Conservation (phyloP, 2,797 vertebrate genomes). For the Taeniopygia guttata region DNA sequence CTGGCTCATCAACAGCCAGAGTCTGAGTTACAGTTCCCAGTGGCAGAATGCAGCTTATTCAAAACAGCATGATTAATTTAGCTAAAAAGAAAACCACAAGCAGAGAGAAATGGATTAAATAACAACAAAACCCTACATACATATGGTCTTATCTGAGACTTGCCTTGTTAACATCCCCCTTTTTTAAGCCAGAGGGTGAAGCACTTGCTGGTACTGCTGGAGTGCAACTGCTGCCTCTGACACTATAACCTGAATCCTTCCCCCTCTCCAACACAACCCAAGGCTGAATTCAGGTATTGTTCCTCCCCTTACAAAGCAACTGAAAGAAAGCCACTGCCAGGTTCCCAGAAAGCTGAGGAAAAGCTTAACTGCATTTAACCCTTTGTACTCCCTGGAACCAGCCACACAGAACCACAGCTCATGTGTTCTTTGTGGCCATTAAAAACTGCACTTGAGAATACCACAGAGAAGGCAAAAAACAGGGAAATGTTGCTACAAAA, state of each 20-base stretch:
- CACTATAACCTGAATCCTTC: constrained; percentile 46
- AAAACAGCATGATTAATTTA: constrained; percentile 53
- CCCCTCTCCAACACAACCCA: constrained; percentile 6
- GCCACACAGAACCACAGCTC: background rate
- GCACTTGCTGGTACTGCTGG: background rate
- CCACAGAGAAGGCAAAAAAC: background rate
- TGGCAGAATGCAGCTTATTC: constrained; percentile 40
- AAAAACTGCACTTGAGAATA: background rate
- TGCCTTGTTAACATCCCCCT: constrained; percentile 58
- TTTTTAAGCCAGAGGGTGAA: constrained; percentile 31
- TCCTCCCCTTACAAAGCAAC: constrained; percentile 31
- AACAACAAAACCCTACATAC: constrained; percentile 48
- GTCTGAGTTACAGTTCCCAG: background rate
- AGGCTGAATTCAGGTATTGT: constrained; percentile 63
- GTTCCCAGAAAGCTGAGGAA: constrained; percentile 40
- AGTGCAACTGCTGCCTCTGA: constrained; percentile 3
- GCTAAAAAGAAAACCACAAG: constrained; percentile 45
- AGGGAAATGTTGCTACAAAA: background rate
- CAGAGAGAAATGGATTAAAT: constrained; percentile 63
- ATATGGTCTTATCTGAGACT: constrained; percentile 40
- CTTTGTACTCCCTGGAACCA: background rate
- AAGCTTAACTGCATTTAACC: constrained; percentile 42
- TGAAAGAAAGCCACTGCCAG: constrained; percentile 53
- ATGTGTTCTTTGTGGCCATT: fast-evolving
- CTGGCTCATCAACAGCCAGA: constrained; percentile 31